These are phyloP conservation scores for Lytechinus variegatus DNA, from an alignment of 35 echinoderm and acorn worm species.

Conservation along the genomic window DNA sequence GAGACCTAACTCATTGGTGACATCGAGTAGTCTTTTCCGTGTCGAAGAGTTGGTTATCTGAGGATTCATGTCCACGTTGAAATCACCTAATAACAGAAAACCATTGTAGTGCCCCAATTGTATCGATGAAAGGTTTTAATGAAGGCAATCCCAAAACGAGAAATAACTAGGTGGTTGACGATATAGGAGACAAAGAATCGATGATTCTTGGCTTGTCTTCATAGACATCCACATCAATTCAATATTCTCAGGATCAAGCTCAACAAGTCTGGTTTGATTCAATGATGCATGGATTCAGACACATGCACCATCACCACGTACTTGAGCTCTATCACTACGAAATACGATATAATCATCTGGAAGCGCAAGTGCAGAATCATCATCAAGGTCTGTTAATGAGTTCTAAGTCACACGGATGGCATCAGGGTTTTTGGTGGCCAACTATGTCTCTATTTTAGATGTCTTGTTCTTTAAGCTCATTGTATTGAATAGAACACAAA, in stretches of 20 bases:
- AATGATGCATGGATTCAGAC: too few relatives aligned
- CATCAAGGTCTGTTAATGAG: too few relatives aligned
- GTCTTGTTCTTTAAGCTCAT: too few relatives aligned
- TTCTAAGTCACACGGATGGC: too few relatives aligned
- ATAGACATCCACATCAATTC: conserved; percentile 45
- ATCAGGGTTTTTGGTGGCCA: too few relatives aligned
- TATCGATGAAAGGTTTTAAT: neutral
- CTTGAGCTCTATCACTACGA: too few relatives aligned
- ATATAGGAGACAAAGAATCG: conserved; percentile 23
- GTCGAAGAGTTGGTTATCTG: neutral
- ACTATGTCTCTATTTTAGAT: too few relatives aligned
- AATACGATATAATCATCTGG: too few relatives aligned
- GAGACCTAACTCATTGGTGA: conserved; percentile 17
- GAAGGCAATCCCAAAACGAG: conserved; percentile 39
- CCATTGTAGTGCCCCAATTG: conserved; percentile 23
- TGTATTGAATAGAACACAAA: too few relatives aligned
- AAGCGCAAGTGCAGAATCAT: too few relatives aligned
- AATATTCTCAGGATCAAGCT: neutral
- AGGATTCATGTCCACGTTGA: conserved; percentile 47
- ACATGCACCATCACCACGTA: too few relatives aligned
- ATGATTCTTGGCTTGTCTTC: neutral
- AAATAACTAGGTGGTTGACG: neutral
- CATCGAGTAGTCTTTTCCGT: conserved; percentile 26
- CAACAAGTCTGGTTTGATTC: too few relatives aligned
- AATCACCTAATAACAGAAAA: neutral